Base-by-base conservation (phyloP, 2,113 vertebrate species). In the Zosterops pallidus region DNA sequence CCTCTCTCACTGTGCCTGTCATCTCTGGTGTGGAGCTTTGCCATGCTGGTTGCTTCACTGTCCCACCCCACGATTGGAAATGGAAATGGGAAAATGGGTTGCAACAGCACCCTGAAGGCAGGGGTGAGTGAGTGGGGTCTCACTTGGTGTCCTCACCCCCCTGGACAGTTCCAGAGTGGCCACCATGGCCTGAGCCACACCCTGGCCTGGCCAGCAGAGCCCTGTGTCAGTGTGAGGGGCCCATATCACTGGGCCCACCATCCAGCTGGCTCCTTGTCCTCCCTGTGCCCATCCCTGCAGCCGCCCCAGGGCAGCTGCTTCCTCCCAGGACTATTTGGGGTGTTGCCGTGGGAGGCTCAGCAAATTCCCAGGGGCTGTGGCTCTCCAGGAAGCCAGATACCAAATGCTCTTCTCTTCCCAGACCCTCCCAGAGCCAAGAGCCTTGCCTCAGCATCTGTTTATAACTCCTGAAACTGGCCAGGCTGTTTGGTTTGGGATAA, bases 401-500 rank as follows among this genome's bases (percentile, higher is more conserved):
- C 88, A 89, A 85, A 89, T 72, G 87, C 67, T 85, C 86, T 71
- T 77, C 93, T 44, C 96, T 95, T 97, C 83, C 90, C 83, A 96
- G 93, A 55, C 94, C 64, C 94, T 92, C 96, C 96, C 94, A 94
- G 86, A 84, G 63, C 88, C 74, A 47, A 59, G 75, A 81, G 57
- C 59, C 59, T 92, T 74, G 57, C 93, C 95, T 97, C 95, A 96
- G 93, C 94, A 95, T 95, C 92, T 96, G 92, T 90, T 97, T 95
- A 96, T 97, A 97, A 93, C 94, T 82, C 31, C 67, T 82, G 91
- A 93, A 95, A 62, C 39, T 68, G 77, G 77, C 70, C 60, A 37
- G 84, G 87, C 93, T 97, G 95, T 97, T 97, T 97, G 86, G 89
- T 95, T 97, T 97, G 86, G 96, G 97, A 97, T 97, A 97, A 95